These are phyloP conservation scores for Pardosa pseudoannulata DNA, from an alignment of 2,888 invertebrate genomes.

Conservation along the genomic window DNA sequence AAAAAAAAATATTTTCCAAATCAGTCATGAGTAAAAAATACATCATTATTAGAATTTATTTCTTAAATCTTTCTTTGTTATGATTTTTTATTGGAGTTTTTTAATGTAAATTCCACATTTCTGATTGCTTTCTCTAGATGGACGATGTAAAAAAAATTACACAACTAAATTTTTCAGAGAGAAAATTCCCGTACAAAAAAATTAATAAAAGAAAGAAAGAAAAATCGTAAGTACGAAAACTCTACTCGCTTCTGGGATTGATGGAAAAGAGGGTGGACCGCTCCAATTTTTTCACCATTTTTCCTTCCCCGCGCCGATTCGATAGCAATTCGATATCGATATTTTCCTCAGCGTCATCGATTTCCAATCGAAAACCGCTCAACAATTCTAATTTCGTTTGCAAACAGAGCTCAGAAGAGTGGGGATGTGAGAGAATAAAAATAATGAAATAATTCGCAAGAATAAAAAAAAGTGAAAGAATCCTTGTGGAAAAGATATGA, in stretches of 20 bases:
- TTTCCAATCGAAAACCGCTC: conserved; percentile 66
- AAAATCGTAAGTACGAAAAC: neutral
- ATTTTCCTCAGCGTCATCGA: conserved; percentile 50
- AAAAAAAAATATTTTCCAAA: too few species aligned
- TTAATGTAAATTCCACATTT: neutral
- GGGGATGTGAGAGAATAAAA: conserved; percentile 31
- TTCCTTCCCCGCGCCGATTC: conserved; percentile 16
- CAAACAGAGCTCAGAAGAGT: conserved; percentile 39
- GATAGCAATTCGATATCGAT: conserved; percentile 68
- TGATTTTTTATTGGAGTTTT: neutral
- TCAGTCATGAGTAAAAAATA: too few species aligned
- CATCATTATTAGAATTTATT: neutral
- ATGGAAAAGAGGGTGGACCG: neutral
- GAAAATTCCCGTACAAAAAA: too few species aligned
- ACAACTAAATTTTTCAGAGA: neutral
- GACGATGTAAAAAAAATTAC: neutral
- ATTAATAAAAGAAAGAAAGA: too few species aligned
- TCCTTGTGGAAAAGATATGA: conserved; percentile 6
- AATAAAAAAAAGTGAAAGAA: neutral
- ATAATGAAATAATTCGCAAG: conserved; percentile 63
- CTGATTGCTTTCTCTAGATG: neutral
- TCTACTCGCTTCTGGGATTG: neutral
- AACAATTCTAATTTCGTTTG: conserved; percentile 69
- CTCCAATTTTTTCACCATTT: conserved; percentile 42
- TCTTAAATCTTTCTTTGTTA: neutral